Evolutionary conservation across 2,888 invertebrate species (phyloP), one percentile per base, ranked within the genome.

Genomic region (Drosophila colorata): DNA sequence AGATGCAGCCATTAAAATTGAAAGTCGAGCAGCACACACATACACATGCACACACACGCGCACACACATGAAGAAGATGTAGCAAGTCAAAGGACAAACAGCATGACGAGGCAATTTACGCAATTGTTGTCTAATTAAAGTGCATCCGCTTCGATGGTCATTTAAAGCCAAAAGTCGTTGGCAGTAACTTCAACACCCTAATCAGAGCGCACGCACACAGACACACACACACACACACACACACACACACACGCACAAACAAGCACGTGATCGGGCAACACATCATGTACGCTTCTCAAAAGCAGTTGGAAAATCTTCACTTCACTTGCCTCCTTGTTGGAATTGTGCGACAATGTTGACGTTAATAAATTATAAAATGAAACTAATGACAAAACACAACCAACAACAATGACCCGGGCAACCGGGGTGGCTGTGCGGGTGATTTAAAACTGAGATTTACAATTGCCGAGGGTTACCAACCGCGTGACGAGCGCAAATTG

Each of bases 101-200:
- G 69, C 63, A 80, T 80, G 86, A 86, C 87, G 82, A 85, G 77
- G 84, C 78, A 87, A 87, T 85, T 86, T 85, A 78, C 74, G 74
- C 89, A 89, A 90, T 90, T 89, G 89, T 90, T 76, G 85, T 88
- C 86, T 90, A 91, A 91, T 90, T 91, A 90, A 90, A 90, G 89
- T 91, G 90, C 90, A 90, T 90, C 89, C 90, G 90, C 90, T 90
- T 89, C 86, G 85, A 71, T 91, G 90, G 90, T 90, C 90, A 91
- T 87, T 90, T 91, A 81, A 87, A 90, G 84, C 78, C 74, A 69
- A 76, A 82, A 71, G 77, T 72, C 67, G 63, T 56, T 61, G 67
- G 33, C 74, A 66, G 33, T 47, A 71, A 60, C 51, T 49, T 63
- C 49, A 49, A 56, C 78, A 64, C 66, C 65, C 61, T 16, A 65